These are phyloP conservation scores for Eristalis tenax DNA, from an alignment of 2,888 invertebrate species.

Conservation along the genomic window DNA sequence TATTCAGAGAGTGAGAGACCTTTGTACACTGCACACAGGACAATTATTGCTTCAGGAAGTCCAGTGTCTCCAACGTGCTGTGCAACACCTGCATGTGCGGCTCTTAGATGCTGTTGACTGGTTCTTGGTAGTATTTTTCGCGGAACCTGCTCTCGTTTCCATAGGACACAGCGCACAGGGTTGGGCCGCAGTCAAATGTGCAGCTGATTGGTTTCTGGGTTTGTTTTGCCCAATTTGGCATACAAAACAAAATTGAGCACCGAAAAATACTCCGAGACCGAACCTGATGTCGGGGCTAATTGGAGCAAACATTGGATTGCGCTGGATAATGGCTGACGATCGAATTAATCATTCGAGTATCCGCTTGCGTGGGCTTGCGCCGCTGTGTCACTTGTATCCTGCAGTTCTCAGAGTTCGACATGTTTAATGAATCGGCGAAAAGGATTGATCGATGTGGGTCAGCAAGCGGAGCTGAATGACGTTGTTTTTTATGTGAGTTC, in stretches of 20 bases:
- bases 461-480: background rate
- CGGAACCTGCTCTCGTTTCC: background rate
- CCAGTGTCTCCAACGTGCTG: constrained; percentile 47
- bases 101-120: background rate
- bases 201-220: constrained; percentile 28
- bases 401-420: background rate
- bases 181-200: constrained; percentile 20
- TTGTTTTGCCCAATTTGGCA: constrained; percentile 18
- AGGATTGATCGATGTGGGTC: background rate
- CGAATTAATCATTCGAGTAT: constrained; percentile 23
- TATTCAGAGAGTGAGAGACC: constrained; percentile 35
- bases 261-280: background rate
- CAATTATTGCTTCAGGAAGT: constrained; percentile 59
- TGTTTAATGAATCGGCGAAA: background rate
- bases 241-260: background rate
- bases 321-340: background rate
- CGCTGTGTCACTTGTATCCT: background rate
- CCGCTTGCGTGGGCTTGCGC: background rate
- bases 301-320: constrained; percentile 9
- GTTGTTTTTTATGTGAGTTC: background rate
- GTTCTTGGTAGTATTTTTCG: background rate
- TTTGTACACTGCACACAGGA: constrained; percentile 11
- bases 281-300: constrained; percentile 19
- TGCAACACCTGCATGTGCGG: constrained; percentile 50
- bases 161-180: constrained; percentile 25